Base-by-base conservation (phyloP, 1,140 invertebrate genomes). In the Colletes latitarsis region DNA sequence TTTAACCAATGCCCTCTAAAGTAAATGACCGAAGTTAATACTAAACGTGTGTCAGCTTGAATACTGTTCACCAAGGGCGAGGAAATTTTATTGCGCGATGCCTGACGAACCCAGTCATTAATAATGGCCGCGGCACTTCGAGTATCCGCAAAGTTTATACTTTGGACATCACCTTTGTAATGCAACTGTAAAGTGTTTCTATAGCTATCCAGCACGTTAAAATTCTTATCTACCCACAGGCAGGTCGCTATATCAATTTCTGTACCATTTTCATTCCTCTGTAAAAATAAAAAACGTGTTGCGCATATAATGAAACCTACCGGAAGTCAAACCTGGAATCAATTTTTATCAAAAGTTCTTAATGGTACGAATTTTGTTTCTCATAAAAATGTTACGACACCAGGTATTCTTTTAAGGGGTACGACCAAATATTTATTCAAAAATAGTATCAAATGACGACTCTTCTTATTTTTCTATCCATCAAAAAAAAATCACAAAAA, bases 1-100 rank as follows among this genome's bases (percentile, higher is more conserved):
- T 94, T 92, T 68, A 95, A 94, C 97, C 97, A 98, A 49, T 94
- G 92, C 14, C 96, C 97, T 93, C 97, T 98, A 92, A 98, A 98
- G 89, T 96, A 97, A 21, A 98, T 91, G 0, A 96, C 96, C 86
- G 97, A 98, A 0, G 96, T 95, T 21, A 98, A 89, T 4, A 98
- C 90, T 82, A 98, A 91, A 79, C 94, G 92, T 0, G 96, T 96
- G 67, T 95, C 91, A 0, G 94, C 79, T 55, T 92, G 89, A 43
- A 96, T 83, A 70, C 90, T 88, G 52, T 86, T 95, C 95, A 88
- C 2, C 0, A 57, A 19, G 21, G 92, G 92, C n/a, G 66, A 85
- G 30, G 63, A 69, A 62, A 75, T 46, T 55, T 95, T 94, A 4
- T 95, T 95, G n/a, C 94, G 92, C 0, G 97, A 98, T 9, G 93